These are phyloP conservation scores for Hepsetus odoe DNA, from an alignment of 2,113 vertebrate species.

Conservation along the genomic window DNA sequence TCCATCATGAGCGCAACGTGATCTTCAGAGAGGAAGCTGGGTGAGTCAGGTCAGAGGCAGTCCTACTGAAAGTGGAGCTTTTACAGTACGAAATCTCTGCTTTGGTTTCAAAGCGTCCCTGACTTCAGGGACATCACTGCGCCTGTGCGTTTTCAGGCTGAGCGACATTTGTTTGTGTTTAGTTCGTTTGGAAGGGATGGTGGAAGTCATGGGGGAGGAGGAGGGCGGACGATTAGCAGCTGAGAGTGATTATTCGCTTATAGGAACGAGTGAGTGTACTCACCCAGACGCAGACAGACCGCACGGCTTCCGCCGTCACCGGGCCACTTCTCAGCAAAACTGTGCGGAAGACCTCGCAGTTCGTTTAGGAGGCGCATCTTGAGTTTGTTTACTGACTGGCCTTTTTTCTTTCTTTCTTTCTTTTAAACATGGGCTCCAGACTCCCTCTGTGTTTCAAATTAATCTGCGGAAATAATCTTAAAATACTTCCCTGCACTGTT, in stretches of 20 bases:
- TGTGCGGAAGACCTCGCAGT: neutral
- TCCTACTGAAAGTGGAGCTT: neutral
- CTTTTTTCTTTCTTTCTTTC: neutral
- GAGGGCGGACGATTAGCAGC: slow-evolving; percentile 72
- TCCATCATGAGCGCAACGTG: neutral
- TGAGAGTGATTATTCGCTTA: slow-evolving; percentile 94
- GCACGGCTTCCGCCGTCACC: slow-evolving; percentile 22
- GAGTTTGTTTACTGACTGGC: slow-evolving; percentile 8
- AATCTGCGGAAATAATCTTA: slow-evolving; percentile 24
- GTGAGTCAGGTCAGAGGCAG: neutral
- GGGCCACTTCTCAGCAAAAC: slow-evolving; percentile 36
- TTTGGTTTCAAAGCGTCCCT: slow-evolving; percentile 30
- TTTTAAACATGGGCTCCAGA: slow-evolving; percentile 1
- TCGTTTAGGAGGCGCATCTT: slow-evolving; percentile 46
- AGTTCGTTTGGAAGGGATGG: slow-evolving; percentile 41
- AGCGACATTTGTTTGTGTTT: slow-evolving; percentile 53
- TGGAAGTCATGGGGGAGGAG: slow-evolving; percentile 59
- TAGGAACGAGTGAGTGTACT: slow-evolving; percentile 88
- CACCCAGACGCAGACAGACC: slow-evolving; percentile 38
- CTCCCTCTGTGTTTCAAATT: neutral
- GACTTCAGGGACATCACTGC: slow-evolving; percentile 22
- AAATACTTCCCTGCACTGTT: neutral
- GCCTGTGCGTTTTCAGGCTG: slow-evolving; percentile 3
- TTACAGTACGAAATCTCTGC: neutral
- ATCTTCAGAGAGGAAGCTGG: neutral